Conservation (phyloP, 2,888 invertebrate species). For the Cacoxenus indagator region DNA sequence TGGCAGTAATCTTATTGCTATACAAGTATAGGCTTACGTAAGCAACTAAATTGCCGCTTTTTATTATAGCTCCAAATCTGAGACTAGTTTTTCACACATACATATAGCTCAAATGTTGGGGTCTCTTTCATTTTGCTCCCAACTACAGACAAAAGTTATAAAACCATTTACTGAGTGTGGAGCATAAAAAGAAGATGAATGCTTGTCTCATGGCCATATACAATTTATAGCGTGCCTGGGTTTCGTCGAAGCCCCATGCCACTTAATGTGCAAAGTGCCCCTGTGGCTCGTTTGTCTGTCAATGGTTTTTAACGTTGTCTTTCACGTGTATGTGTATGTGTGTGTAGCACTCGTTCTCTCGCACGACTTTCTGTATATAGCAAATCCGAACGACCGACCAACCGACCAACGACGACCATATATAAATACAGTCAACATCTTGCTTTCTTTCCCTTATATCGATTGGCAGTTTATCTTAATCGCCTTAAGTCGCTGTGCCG, state of each 20-base stretch:
- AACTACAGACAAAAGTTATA: no score
- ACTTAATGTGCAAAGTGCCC: constrained; percentile 34
- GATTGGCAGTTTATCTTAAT: constrained; percentile 63
- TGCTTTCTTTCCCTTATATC: constrained; percentile 61
- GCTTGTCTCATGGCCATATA: neutral
- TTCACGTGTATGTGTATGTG: constrained; percentile 51
- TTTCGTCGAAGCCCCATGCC: constrained; percentile 54
- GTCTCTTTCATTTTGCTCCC: no score
- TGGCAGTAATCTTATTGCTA: no score
- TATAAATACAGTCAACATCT: constrained; percentile 14
- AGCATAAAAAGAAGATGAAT: no score
- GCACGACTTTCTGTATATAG: constrained; percentile 5
- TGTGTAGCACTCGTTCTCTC: constrained; percentile 27
- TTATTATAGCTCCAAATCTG: no score
- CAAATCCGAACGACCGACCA: neutral
- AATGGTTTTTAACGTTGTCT: constrained; percentile 64
- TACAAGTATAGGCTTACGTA: no score
- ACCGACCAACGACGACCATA: neutral
- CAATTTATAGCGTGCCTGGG: constrained; percentile 24
- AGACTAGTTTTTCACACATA: no score
- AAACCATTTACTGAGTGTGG: no score
- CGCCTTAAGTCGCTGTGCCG: constrained; percentile 48
- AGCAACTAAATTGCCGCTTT: no score
- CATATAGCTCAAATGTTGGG: no score
- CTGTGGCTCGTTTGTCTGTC: constrained; percentile 63